Percentiles rank a stretch among this genome's conserved stretches.
These are phyloP conservation scores for Pao palembangensis DNA, from an alignment of 2,113 vertebrate species.

Conservation along the genomic window DNA sequence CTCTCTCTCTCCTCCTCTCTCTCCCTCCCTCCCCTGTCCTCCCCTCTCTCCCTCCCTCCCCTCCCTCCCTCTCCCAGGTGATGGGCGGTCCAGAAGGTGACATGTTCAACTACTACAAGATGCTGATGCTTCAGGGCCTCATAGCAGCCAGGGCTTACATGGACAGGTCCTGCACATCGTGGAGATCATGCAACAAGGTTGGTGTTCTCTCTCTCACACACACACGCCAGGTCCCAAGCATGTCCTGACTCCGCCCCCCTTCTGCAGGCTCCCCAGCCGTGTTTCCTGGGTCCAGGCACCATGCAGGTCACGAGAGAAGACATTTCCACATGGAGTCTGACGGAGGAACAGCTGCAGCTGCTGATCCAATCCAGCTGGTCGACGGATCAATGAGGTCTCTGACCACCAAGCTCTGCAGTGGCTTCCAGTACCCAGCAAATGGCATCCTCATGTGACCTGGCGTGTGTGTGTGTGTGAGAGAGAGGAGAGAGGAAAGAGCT, in stretches of 20 bases:
- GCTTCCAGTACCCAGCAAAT: conserved; percentile 98
- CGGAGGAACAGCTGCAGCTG: conserved; percentile 93
- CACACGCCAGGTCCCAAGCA: not conserved
- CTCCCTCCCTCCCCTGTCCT: too few species aligned
- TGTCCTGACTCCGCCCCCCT: not conserved
- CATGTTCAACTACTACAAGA: conserved; percentile 98
- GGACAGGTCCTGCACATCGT: conserved; percentile 93
- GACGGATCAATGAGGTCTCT: conserved; percentile 90
- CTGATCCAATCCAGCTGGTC: conserved; percentile 91
- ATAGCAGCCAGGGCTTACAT: conserved; percentile 92
- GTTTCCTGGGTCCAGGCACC: conserved; percentile 93
- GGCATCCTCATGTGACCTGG: conserved; percentile 94
- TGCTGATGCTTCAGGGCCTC: conserved; percentile 95
- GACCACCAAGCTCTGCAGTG: conserved; percentile 94
- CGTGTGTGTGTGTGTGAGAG: not conserved
- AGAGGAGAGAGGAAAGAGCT: not conserved
- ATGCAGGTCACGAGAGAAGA: conserved; percentile 87
- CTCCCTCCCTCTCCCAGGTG: too few species aligned
- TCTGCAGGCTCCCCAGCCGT: conserved; percentile 86
- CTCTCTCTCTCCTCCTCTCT: too few species aligned
- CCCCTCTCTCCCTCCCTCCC: too few species aligned
- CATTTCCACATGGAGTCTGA: conserved; percentile 97
- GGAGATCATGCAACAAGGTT: conserved; percentile 98
- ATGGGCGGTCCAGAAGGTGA: conserved; percentile 89
- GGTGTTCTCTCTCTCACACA: not conserved